Conservation (phyloP, 2,113 vertebrate species). For the Danio rerio region GRCz12tu NC_133193.1:16323001-16323500, state of each 20-base stretch:
- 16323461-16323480: constrained; percentile 34
- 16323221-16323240: constrained; percentile 7
- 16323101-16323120: constrained; percentile 97
- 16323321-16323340: constrained; percentile 95
- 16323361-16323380: constrained; percentile 93
- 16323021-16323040: constrained; percentile 95
- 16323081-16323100: constrained; percentile 91
- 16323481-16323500: constrained; percentile 52
- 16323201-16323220: constrained; percentile 26
- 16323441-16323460: neutral
- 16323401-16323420: constrained; percentile 81
- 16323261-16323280: constrained; percentile 95
- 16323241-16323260: neutral
- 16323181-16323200: constrained; percentile 10
- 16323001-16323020: constrained; percentile 98
- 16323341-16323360: constrained; percentile 96
- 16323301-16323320: constrained; percentile 97
- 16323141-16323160: constrained; percentile 93
- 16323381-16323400: constrained; percentile 97
- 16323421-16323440: constrained; percentile 22
- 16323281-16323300: constrained; percentile 97
- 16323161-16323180: constrained; percentile 91
- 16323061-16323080: constrained; percentile 80
- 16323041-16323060: constrained; percentile 86
- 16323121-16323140: constrained; percentile 91